Evolutionary conservation across 2,797 vertebrate species (phyloP).

Genomic region (Sebastes jordani): DNA sequence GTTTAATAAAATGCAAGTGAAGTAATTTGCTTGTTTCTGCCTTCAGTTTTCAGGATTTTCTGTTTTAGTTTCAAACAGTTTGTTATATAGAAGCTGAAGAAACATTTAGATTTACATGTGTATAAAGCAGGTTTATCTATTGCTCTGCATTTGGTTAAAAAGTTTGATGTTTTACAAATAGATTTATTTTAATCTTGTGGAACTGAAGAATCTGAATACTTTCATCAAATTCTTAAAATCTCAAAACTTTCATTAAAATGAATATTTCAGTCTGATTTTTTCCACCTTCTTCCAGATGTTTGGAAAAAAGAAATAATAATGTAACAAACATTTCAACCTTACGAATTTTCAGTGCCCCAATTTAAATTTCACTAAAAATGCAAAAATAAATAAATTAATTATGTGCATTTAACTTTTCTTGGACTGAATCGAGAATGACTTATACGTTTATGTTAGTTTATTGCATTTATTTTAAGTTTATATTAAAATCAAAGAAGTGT

Average conservation of each 20-base stretch:
- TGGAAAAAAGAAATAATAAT: neutral
- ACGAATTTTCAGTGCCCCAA: neutral
- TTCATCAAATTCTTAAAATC: neutral
- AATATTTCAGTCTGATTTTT: neutral
- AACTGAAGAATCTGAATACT: neutral
- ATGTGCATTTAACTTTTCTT: neutral
- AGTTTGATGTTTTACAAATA: neutral
- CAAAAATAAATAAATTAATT: neutral
- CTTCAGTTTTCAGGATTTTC: neutral
- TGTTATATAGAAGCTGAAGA: neutral
- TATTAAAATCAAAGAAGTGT: neutral
- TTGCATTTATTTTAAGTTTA: neutral
- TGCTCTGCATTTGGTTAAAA: neutral
- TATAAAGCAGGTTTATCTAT: neutral
- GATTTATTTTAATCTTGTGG: neutral
- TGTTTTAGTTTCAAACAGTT: neutral
- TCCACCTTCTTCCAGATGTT: neutral
- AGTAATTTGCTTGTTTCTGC: neutral
- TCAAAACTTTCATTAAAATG: neutral
- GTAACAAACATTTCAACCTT: neutral
- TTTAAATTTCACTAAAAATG: neutral
- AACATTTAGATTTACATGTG: neutral
- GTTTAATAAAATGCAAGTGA: neutral
- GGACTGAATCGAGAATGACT: rapidly evolving
- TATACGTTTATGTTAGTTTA: neutral